Base-by-base conservation (phyloP, 1,140 invertebrate species). In the Lepidotrigona ventralis region DNA sequence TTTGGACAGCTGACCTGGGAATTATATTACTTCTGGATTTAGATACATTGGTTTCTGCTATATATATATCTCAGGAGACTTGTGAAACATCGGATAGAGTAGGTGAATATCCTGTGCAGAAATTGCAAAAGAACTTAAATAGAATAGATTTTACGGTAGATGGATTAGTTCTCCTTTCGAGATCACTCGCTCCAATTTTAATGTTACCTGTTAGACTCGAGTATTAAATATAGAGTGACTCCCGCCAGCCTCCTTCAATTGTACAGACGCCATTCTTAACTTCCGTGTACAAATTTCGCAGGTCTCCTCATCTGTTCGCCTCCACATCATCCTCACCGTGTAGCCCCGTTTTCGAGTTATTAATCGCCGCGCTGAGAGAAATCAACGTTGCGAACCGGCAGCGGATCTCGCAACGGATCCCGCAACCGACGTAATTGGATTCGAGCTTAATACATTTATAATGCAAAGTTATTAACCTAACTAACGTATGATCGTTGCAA, bases 401-500 rank as follows among this genome's bases (percentile, higher is more conserved):
- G 46, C 39, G 39, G 63, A 70, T 83, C 85, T 80, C 79, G 86
- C 86, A 85, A 83, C 71, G 71, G 63, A 78, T 70, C 80, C 60
- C 64, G 79, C 66, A 53, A 54, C 72, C 58, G 75, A 83, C 79
- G 88, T 90, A 88, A 90, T 90, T 90, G 83, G 86, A 86, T 86
- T 79, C 84, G 81, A 77, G 83, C 86, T 90, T 90, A 90, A 90
- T 90, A 90, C 89, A 90, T 90, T 90, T 90, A 85, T 89, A 90
- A 90, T 88, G 88, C 77, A 87, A 90, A 90, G 86, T 89, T 90
- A 90, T 90, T 89, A 90, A 85, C 83, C 81, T 75, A 84, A 88
- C 88, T 88, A 84, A 89, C 81, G 85, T 88, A 85, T 82, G 89
- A 90, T 91, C 87, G 81, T 72, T 23, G 88, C 83, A 84, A 91